Base-by-base conservation (phyloP, 2,888 invertebrate species). In the Acrobasis consociella region DNA sequence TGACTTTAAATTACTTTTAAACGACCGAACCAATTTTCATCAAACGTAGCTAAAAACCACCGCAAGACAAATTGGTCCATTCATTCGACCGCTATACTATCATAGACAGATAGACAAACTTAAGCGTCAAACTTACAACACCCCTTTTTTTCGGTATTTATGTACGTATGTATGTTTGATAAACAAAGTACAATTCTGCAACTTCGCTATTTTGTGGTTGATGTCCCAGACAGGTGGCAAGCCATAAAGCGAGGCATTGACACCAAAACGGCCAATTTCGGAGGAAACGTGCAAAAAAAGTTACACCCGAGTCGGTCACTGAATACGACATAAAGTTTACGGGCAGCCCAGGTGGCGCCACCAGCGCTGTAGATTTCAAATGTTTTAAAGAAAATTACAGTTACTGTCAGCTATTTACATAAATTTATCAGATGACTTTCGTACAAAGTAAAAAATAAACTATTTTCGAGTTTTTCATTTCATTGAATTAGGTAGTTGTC, bases 221-320 rank as follows among this genome's bases (percentile, higher is more conserved):
- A 62, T 62, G 62, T 49, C 49, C 53, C 55, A 15, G 53, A 49
- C 62, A 62, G 62, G 62, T 62, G 55, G 53, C 49, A 55, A 42
- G 53, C 55, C 46, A 49, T 62, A 62, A 62, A 62, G 53, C 55
- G 37, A 49, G 49, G 46, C 53, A 62, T 62, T 62, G 62, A 62
- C 62, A 62, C 55, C 55, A 55, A 60, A 62, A 62, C 62, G 62
- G 46, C 55, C 62, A 62, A 62, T 62, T 62, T 62, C 55, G 55
- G 42, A 10, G 16, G 46, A 11, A 46, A 61, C 61, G 61, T 53
- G 62, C n/a, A 62, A 55, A 62, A 62, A 62, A 62, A 62, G 62
- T 56, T 49, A 62, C 49, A 55, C 31, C 49, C 68, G 66, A 79
- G 77, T 76, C 80, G 81, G 81, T 77, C 81, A 81, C 74, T 77